These are phyloP conservation scores for Ceratosolen fusciceps DNA, from an alignment of 1,140 invertebrate genomes.

Conservation along the genomic window DNA sequence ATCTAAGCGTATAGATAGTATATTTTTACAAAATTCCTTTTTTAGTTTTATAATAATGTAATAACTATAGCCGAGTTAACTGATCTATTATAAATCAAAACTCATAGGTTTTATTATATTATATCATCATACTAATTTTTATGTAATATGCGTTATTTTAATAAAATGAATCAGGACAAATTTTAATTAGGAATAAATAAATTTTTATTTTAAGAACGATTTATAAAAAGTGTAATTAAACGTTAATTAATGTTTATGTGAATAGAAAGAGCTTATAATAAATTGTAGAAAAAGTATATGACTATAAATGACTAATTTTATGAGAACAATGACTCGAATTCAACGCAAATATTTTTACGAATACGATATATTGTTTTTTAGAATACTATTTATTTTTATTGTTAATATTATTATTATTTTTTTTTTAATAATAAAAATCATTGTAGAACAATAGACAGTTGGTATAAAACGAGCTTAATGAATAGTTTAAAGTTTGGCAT, in stretches of 20 bases:
- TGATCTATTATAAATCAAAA: no score
- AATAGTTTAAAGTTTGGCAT: slow-evolving; percentile 25
- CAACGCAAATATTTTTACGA: neutral
- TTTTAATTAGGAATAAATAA: no score
- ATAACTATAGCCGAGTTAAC: neutral
- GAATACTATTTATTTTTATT: slow-evolving; percentile 42
- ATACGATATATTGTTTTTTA: slow-evolving; percentile 32
- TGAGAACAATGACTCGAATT: no score
- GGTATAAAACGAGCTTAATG: slow-evolving; percentile 32
- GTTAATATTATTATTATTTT: no score
- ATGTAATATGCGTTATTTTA: no score
- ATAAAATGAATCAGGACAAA: no score
- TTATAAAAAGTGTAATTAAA: slow-evolving; percentile 15
- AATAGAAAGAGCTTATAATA: slow-evolving; percentile 21
- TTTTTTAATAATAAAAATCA: slow-evolving; percentile 41
- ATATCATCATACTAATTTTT: no score
- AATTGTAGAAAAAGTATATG: no score
- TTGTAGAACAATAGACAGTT: slow-evolving; percentile 23
- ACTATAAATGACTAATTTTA: no score
- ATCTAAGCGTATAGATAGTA: neutral
- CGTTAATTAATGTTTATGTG: slow-evolving; percentile 4
- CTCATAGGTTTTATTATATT: no score
- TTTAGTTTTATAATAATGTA: slow-evolving; percentile 6
- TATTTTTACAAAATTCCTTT: neutral
- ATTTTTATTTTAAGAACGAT: slow-evolving; percentile 11